These are phyloP conservation scores for Zonitis immaculata DNA, from an alignment of 2,888 invertebrate genomes.

Conservation along the genomic window DNA sequence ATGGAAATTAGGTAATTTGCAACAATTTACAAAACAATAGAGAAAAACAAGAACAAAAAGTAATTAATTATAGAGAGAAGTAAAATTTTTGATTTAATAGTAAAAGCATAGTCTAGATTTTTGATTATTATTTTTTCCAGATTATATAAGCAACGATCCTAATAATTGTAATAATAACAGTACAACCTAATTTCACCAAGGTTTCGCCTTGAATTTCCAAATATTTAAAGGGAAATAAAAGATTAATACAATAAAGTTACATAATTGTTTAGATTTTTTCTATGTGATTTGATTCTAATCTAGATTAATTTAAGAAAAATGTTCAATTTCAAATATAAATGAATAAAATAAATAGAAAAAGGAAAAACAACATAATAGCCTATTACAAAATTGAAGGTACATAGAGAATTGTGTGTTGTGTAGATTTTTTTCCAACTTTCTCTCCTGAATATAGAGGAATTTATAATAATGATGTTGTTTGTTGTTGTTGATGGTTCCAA, in stretches of 20 bases:
- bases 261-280: background rate
- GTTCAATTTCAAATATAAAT: no score
- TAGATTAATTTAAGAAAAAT: background rate
- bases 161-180: no score
- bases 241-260: background rate
- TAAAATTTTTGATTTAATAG: no score
- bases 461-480: conserved; percentile 12
- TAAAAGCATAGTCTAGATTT: no score
- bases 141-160: no score
- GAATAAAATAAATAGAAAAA: no score
- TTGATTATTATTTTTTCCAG: no score
- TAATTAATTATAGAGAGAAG: background rate
- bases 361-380: background rate
- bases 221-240: conserved; percentile 2
- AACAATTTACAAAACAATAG: conserved; percentile 5
- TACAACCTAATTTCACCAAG: conserved; percentile 8
- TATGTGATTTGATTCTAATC: background rate
- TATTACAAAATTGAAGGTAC: conserved; percentile 13
- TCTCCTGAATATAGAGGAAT: conserved; percentile 27
- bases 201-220: conserved; percentile 3
- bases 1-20: conserved; percentile 6
- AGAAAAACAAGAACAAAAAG: background rate
- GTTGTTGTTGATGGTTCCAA: conserved; percentile 24
- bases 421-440: conserved; percentile 23
- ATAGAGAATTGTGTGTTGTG: conserved; percentile 5